Conservation (phyloP, 2,888 invertebrate genomes). For the Polydrusus tereticollis region DNA sequence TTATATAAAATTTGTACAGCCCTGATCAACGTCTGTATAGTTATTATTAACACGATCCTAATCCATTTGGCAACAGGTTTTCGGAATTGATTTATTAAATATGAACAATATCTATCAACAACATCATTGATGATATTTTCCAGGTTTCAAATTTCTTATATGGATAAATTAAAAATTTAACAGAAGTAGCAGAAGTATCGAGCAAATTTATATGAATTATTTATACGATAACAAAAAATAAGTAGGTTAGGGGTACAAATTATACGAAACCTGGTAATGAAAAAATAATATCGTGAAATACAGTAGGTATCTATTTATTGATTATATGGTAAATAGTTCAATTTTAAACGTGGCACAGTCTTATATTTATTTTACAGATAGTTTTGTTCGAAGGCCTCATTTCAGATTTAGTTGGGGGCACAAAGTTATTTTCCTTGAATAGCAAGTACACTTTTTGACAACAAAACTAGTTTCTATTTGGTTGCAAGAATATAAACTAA, state of each 20-base stretch:
- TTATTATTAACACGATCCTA: too few relatives aligned
- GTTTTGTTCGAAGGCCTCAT: background rate
- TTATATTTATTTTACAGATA: background rate
- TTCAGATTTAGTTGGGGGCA: too few relatives aligned
- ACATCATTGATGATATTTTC: too few relatives aligned
- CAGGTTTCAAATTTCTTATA: background rate
- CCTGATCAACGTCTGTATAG: too few relatives aligned
- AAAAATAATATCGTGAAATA: background rate
- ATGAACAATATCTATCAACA: too few relatives aligned
- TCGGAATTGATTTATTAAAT: too few relatives aligned
- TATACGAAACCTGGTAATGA: background rate
- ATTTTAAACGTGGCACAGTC: background rate
- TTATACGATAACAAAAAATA: background rate
- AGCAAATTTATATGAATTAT: background rate
- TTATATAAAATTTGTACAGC: too few relatives aligned
- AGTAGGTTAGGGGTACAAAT: background rate
- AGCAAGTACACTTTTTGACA: too few relatives aligned
- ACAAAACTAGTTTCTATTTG: too few relatives aligned
- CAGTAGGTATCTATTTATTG: background rate
- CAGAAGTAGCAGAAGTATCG: background rate
- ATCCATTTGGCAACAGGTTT: too few relatives aligned
- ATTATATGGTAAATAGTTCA: background rate
- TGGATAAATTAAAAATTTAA: background rate
- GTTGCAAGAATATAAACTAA: too few relatives aligned
- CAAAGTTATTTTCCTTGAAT: too few relatives aligned